Percentiles rank a stretch among this genome's conserved stretches.
These are phyloP conservation scores for Trachelus tabidus DNA, from an alignment of 2,888 invertebrate species.

Conservation along the genomic window DNA sequence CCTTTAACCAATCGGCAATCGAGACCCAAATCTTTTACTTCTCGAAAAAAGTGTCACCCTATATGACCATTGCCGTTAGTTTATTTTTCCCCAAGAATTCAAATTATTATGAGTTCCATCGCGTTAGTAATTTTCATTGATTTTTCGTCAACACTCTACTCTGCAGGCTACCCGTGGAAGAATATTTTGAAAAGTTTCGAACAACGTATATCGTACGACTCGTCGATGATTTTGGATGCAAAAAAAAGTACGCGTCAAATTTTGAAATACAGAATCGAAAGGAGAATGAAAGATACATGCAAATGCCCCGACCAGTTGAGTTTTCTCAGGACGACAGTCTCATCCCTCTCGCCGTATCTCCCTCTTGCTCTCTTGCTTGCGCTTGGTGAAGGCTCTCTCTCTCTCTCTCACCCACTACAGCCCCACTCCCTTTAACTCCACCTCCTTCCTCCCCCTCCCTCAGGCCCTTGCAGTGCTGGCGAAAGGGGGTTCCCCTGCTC, in stretches of 20 bases:
- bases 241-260: neutral
- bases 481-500: neutral
- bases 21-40: neutral
- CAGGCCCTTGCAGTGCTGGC: neutral
- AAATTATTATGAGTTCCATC: neutral
- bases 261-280: neutral
- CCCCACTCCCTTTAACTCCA: neutral
- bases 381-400: neutral
- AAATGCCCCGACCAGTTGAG: conserved; percentile 48
- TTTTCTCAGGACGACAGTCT: conserved; percentile 32
- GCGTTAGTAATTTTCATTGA: neutral
- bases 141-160: neutral
- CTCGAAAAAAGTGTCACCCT: neutral
- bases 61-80: neutral
- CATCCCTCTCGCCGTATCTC: neutral
- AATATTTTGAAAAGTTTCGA: neutral
- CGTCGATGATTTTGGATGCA: neutral
- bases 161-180: too few relatives aligned
- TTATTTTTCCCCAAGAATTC: neutral
- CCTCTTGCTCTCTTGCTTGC: neutral
- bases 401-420: neutral
- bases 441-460: neutral
- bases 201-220: neutral
- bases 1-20: neutral
- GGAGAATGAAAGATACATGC: conserved; percentile 45